These are phyloP conservation scores for Andricus grossulariae DNA, from an alignment of 1,140 invertebrate genomes.

Conservation along the genomic window DNA sequence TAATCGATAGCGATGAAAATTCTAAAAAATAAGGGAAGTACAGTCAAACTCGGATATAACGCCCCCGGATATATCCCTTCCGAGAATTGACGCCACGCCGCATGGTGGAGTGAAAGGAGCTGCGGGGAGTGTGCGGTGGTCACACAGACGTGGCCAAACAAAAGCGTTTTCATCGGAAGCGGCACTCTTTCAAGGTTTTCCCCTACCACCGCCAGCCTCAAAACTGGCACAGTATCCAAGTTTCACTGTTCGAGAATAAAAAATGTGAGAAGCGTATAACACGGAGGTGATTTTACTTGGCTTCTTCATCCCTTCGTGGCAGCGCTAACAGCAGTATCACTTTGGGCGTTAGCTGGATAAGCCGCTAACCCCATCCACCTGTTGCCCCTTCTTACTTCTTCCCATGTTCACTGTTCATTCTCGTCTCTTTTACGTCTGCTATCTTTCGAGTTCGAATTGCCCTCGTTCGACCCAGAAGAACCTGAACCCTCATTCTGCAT, in stretches of 20 bases:
- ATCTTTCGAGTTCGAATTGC: conserved; percentile 36
- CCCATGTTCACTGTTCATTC: conserved; percentile 37
- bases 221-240: too few relatives aligned
- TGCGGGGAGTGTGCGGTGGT: too few relatives aligned
- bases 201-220: too few relatives aligned
- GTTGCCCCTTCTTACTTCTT: conserved; percentile 73
- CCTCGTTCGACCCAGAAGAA: neutral
- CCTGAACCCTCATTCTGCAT: conserved; percentile 44
- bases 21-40: neutral
- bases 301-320: conserved; percentile 49
- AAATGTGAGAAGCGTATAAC: conserved; percentile 1
- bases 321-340: conserved; percentile 60
- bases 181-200: too few relatives aligned
- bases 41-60: too few relatives aligned
- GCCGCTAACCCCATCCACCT: conserved; percentile 75
- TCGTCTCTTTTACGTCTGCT: conserved; percentile 53
- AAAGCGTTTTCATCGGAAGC: too few relatives aligned
- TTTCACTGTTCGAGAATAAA: too few relatives aligned
- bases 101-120: too few relatives aligned
- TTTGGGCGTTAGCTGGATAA: conserved; percentile 72
- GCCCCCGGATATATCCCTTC: too few relatives aligned
- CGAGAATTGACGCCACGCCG: too few relatives aligned
- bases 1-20: too few relatives aligned
- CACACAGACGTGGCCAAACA: too few relatives aligned
- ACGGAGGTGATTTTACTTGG: conserved; percentile 4